Evolutionary conservation across 2,888 invertebrate species (phyloP), one percentile per base, ranked within the genome.

Genomic region (Rambutsinella grinnellia): DNA sequence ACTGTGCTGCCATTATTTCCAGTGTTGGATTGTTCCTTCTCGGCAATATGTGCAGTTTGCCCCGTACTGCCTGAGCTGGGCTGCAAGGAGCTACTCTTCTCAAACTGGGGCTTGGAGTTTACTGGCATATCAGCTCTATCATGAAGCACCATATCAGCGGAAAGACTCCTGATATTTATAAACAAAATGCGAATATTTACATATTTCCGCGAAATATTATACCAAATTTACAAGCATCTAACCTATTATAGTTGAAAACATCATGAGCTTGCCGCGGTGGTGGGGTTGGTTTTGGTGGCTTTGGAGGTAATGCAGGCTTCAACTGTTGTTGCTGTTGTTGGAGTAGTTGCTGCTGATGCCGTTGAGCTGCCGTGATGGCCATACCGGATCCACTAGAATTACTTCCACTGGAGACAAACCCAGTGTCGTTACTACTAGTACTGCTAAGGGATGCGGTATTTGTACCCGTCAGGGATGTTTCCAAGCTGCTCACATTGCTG

Each of bases 61-160:
- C 49, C 60, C 89, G 62, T 94, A 87, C 84, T 93, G 93, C 85
- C 94, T 93, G 53, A 19, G 26, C 26, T 82, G 92, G 70, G 60
- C 28, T 70, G 69, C 36, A 91, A 53, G 93, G 87, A n/a, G 92
- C 92, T 83, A 93, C 93, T 86, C 87, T 94, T 91, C 80, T 94
- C 92, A 56, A 94, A 94, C 78, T 95, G 86, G 0, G 94, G 94
- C 82, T 93, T 92, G 0, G 95, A 94, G 88, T 95, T 95, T 81
- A 95, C 92, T 19, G 87, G 87, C 71, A 87, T 86, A 78, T 87
- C 87, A 84, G 84, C 78, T 61, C 82, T 76, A 66, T 83, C 83
- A 57, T 81, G 81, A 70, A 82, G 62, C 23, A 77, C 60, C 53
- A 56, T 53, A 47, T 66, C 80, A 54, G 44, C 69, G 1, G 76